Conservation (phyloP, 1,140 invertebrate genomes). For the Lithobius niger region DNA sequence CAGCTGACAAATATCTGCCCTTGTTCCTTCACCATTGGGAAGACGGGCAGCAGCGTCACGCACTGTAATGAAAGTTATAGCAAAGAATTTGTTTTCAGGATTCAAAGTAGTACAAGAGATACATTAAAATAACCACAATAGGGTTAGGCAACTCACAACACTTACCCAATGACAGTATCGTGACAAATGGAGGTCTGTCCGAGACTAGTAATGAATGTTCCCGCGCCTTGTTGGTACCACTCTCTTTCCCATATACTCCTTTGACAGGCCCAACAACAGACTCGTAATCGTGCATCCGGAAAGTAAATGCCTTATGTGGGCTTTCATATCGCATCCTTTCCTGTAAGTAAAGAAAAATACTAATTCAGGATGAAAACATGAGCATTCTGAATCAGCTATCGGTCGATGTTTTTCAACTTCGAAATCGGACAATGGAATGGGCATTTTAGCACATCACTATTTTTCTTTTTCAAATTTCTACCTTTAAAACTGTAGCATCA, state of each 20-base stretch:
- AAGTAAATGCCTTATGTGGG: constrained; percentile 75
- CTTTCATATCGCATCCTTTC: constrained; percentile 59
- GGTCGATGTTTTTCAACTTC: no score
- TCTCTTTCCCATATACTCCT: constrained; percentile 45
- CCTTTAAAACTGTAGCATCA: no score
- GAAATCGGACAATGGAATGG: no score
- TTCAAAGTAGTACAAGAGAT: background rate
- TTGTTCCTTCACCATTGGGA: constrained; percentile 85
- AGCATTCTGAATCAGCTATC: background rate
- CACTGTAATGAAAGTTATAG: constrained; percentile 47
- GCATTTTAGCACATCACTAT: background rate
- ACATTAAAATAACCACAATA: background rate
- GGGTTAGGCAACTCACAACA: background rate
- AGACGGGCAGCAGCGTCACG: constrained; percentile 81
- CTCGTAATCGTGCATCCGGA: constrained; percentile 67
- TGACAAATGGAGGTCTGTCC: constrained; percentile 78
- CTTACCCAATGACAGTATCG: constrained; percentile 62
- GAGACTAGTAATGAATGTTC: constrained; percentile 69
- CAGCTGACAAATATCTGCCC: constrained; percentile 73
- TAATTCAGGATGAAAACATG: background rate
- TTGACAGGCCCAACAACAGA: constrained; percentile 80
- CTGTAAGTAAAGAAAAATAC: constrained; percentile 28
- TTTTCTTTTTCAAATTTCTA: no score
- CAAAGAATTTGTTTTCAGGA: no score
- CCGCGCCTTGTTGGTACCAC: constrained; percentile 48